A percentile compares a stretch with the other conserved stretches of the same genome.
Conservation (phyloP, 2,888 invertebrate species). For the Ceramica pisi region DNA sequence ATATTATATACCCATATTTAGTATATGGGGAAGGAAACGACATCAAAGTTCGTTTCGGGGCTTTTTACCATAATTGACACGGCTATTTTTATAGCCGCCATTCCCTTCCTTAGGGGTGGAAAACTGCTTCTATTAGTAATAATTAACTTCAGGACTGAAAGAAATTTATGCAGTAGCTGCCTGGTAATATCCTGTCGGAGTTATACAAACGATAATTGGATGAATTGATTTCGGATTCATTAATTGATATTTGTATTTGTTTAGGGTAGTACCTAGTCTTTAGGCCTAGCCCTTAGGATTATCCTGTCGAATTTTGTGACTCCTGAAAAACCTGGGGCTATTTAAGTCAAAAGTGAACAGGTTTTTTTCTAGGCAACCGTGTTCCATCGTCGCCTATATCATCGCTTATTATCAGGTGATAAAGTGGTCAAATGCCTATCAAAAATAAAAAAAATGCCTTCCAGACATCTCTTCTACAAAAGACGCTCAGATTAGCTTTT, state of each 20-base stretch:
- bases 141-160: conserved; percentile 48
- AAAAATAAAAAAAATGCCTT: too few relatives aligned
- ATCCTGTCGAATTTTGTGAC: too few relatives aligned
- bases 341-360: too few relatives aligned
- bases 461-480: too few relatives aligned
- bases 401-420: too few relatives aligned
- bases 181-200: conserved; percentile 39
- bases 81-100: conserved; percentile 48
- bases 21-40: conserved; percentile 30
- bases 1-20: conserved; percentile 16
- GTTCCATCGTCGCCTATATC: too few relatives aligned
- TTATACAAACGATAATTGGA: neutral
- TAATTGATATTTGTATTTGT: conserved; percentile 1
- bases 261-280: neutral
- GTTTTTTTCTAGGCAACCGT: too few relatives aligned
- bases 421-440: too few relatives aligned
- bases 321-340: too few relatives aligned
- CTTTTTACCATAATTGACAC: conserved; percentile 57
- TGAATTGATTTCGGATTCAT: conserved; percentile 14
- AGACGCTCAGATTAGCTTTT: neutral
- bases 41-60: conserved; percentile 47
- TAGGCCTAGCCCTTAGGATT: too few relatives aligned
- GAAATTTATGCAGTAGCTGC: conserved; percentile 26
- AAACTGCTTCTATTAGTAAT: conserved; percentile 45
- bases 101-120: conserved; percentile 31